Evolutionary conservation across 1,140 invertebrate genomes (phyloP), one percentile per base, ranked within the genome.

Genomic region (Lepidurus packardi): DNA sequence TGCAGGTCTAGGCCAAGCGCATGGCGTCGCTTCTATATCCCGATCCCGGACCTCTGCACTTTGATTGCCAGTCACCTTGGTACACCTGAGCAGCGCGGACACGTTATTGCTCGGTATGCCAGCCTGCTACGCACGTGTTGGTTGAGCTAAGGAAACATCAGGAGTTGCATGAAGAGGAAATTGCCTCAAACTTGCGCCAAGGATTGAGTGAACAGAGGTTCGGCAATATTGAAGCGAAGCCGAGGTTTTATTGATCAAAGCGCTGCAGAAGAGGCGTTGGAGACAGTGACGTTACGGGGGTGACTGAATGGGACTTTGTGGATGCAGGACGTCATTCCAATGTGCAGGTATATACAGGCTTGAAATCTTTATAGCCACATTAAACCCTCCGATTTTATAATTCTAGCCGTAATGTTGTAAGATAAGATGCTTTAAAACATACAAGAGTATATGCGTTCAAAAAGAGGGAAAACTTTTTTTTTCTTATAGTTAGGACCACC

Each of bases 41-140:
- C 53, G 53, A 65, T 65, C 53, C 53, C 53, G 53, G 53, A 65
- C 53, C 53, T 65, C 21, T n/a, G 53, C 21, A 3, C 53, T 65
- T 65, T 65, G 53, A 65, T 65, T 65, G 53, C 53, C 53, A 65
- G 53, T 65, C 53, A 65, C 53, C 53, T 65, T 65, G 53, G 53
- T 65, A 65, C 53, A 65, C 53, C 53, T 65, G 53, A 65, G 53
- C 53, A 65, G 53, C 16, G 53, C 53, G 21, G 53, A 65, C 53
- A 65, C 53, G 53, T 65, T 65, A 65, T 65, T 65, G 53, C 53
- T 65, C 53, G 53, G 9, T 65, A 65, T 65, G 53, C 53, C 53
- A 65, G 53, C 53, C 53, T 65, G 16, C 21, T 9, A 13, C 53
- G 53, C 53, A 65, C 53, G 53, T 65, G 53, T 21, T 65, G 53